Evolutionary conservation across 92 coral and sea anemone species (phyloP).

Genomic region (Epizoanthus fatuus): DNA sequence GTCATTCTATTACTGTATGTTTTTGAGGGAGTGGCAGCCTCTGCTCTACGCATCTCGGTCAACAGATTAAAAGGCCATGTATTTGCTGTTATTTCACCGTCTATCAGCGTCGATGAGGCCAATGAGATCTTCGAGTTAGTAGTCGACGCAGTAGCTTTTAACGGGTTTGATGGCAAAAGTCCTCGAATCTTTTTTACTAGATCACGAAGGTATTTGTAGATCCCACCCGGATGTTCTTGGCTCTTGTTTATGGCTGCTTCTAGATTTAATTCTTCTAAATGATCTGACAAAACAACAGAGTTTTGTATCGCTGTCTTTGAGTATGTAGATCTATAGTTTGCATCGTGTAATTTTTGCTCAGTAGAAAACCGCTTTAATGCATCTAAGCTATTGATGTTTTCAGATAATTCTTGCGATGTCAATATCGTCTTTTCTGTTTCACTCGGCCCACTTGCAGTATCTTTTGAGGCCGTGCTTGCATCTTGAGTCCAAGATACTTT

Average conservation of each 20-base stretch:
- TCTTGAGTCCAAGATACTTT: neutral
- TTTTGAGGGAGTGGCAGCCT: neutral
- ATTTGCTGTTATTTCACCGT: neutral
- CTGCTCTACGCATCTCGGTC: neutral
- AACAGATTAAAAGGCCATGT: neutral
- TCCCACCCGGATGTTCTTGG: neutral
- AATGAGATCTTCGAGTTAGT: neutral
- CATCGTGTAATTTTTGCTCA: neutral
- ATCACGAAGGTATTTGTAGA: conserved; percentile 11
- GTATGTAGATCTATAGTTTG: neutral
- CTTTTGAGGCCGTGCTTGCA: neutral
- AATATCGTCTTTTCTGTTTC: neutral
- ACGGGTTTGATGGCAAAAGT: neutral
- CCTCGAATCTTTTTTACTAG: conserved; percentile 9
- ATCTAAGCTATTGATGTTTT: too few species aligned
- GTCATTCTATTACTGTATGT: neutral
- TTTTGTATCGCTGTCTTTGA: neutral
- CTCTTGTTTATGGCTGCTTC: neutral
- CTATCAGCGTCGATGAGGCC: neutral
- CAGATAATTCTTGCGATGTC: neutral
- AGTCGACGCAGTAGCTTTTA: neutral
- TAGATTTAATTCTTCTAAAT: neutral
- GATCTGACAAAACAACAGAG: neutral
- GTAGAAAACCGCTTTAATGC: neutral
- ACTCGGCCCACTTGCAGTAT: neutral